Evolutionary conservation across 2,113 vertebrate species (phyloP), one percentile per base, ranked within the genome.

Genomic region (Oxygymnocypris stewartii): DNA sequence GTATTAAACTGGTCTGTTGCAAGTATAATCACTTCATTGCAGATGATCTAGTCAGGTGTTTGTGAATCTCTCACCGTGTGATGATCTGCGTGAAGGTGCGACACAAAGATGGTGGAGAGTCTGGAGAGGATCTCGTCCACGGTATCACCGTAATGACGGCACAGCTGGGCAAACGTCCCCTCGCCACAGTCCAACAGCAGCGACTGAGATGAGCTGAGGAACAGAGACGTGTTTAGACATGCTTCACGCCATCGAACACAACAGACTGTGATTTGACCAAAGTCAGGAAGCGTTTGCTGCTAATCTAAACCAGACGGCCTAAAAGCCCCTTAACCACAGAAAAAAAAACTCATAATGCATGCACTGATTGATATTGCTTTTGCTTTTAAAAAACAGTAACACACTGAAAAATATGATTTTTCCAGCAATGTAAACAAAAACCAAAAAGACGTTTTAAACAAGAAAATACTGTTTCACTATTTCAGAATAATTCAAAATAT

Each of bases 81-180:
- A 89, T 99, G 98, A 84, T 99, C 98, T 0, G 98, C 98, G 0
- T 99, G 98, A 89, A 99, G 89, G 91, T 99, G 98, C 1, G 98
- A 99, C 85, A 99, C 93, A 65, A 99, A 99, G 75, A 99, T 94
- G 0, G 97, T 96, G 0, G 93, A 93, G 0, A 97, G 92, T 84
- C 92, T 94, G 47, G 94, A 85, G 85, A 99, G 94, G 35, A 95
- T 90, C 25, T 85, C 87, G 61, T 99, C 97, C 69, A 99, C 95
- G 0, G 84, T 35, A 3, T 97, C 92, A 1, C 98, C 98, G 0
- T 98, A 99, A 89, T 99, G 98, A 49, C 96, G 94, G 87, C 96
- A 97, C 73, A 99, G 95, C 94, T 99, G 98, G 0, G 96, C 95
- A 28, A 98, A 99, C 0, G 97, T 99, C 80, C 98, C 98, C 88